phyloP scores from a whole-genome alignment of 1,140 invertebrate species.

The Philopotamus ludificatus region DNA sequence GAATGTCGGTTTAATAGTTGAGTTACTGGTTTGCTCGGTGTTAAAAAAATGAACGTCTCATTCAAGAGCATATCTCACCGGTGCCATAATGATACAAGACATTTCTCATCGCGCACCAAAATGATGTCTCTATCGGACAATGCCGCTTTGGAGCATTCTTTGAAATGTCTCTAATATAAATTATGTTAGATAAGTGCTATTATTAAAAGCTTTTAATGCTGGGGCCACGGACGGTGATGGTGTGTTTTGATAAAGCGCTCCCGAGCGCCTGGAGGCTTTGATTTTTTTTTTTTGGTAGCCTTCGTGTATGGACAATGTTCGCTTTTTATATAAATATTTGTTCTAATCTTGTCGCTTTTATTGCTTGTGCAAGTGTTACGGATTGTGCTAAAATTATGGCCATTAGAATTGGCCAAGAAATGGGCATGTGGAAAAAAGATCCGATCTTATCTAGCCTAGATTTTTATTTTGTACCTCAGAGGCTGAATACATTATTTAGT shows the following conservation, averaged over 20 bases:
- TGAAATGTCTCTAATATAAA: conserved; percentile 27
- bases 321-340: no score
- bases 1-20: no score
- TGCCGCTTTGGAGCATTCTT: conserved; percentile 6
- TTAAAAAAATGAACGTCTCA: conserved; percentile 19
- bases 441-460: no score
- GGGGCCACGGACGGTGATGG: conserved; percentile 12
- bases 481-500: no score
- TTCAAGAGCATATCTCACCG: conserved; percentile 21
- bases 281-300: not conserved
- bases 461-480: no score
- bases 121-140: conserved; percentile 34
- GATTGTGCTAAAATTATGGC: no score
- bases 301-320: no score
- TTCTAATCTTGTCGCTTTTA: no score
- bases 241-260: conserved; percentile 16
- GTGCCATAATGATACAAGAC: conserved; percentile 28
- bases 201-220: conserved; percentile 34
- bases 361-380: no score
- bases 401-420: no score
- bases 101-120: conserved; percentile 14
- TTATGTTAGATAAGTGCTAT: conserved; percentile 31
- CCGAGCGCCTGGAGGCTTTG: conserved; percentile 2
- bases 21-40: not conserved
- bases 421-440: no score